A percentile compares a stretch with the other conserved stretches of the same genome.
Evolutionary conservation across 2,888 invertebrate genomes (phyloP).

Genomic region (Reticulitermes lucifugus): DNA sequence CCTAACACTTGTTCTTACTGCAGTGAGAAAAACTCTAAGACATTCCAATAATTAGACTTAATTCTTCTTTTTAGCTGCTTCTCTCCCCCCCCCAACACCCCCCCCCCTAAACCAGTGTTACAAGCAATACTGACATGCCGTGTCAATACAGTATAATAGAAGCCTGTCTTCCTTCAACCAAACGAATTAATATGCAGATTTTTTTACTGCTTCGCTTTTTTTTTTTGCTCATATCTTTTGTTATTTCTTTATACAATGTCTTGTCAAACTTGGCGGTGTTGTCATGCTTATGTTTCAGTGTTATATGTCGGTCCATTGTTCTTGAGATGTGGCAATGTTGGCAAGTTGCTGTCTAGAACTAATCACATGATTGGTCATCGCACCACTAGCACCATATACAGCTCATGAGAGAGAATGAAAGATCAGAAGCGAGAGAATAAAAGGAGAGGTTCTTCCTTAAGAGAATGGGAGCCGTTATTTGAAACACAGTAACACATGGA

Average conservation of each 20-base stretch:
- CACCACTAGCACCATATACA: slow-evolving; percentile 30
- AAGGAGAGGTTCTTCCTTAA: not conserved
- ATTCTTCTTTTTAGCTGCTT: slow-evolving; percentile 27
- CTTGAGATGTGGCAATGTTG: slow-evolving; percentile 44
- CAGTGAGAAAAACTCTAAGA: slow-evolving; percentile 29
- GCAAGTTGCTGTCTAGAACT: slow-evolving; percentile 39
- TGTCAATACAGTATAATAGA: slow-evolving; percentile 41
- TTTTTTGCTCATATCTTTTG: not conserved
- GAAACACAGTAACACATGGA: not conserved
- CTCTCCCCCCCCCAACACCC: not conserved
- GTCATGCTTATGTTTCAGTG: slow-evolving; percentile 16
- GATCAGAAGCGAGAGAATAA: not conserved
- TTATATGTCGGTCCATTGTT: slow-evolving; percentile 40
- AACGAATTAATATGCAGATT: slow-evolving; percentile 41
- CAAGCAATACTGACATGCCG: slow-evolving; percentile 29
- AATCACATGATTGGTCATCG: slow-evolving; percentile 46
- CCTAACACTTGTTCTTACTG: slow-evolving; percentile 22
- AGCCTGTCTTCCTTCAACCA: slow-evolving; percentile 35
- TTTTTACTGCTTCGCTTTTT: slow-evolving; percentile 23
- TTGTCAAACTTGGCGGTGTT: slow-evolving; percentile 39
- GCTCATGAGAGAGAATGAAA: not conserved
- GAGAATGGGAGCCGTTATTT: not conserved
- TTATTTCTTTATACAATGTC: slow-evolving; percentile 41
- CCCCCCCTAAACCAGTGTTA: not conserved
- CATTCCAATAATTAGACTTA: slow-evolving; percentile 40